A percentile compares a stretch with the other conserved stretches of the same genome.
Conservation (phyloP, 2,888 invertebrate species). For the Phaonia tiefii region DNA sequence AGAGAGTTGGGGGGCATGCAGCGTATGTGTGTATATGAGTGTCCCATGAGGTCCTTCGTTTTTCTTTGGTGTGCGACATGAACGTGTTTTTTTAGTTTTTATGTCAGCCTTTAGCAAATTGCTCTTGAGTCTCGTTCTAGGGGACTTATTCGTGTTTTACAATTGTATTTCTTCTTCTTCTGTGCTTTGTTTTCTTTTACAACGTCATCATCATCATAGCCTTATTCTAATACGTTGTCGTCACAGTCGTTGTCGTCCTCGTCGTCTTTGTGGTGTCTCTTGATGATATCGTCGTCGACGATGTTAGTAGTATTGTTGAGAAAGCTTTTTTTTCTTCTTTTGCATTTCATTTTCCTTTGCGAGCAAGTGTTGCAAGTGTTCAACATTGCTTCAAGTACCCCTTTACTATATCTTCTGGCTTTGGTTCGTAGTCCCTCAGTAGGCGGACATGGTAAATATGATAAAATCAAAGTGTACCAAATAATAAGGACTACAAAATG, state of each 20-base stretch:
- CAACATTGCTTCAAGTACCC: constrained; percentile 63
- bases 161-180: constrained; percentile 56
- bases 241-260: constrained; percentile 13
- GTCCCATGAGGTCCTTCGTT: constrained; percentile 52
- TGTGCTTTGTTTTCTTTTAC: constrained; percentile 8
- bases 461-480: too few relatives aligned
- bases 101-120: constrained; percentile 62
- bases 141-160: constrained; percentile 59
- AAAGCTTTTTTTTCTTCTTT: constrained; percentile 59
- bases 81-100: constrained; percentile 62
- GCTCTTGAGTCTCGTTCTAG: constrained; percentile 62
- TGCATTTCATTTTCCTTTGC: constrained; percentile 48
- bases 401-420: constrained; percentile 46
- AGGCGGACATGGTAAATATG: too few relatives aligned
- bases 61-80: constrained; percentile 55
- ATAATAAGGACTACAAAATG: too few relatives aligned
- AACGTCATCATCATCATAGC: neutral
- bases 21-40: constrained; percentile 31
- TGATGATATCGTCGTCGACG: constrained; percentile 59
- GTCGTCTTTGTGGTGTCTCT: constrained; percentile 55
- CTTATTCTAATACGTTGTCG: constrained; percentile 40
- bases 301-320: constrained; percentile 47
- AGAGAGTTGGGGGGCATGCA: neutral
- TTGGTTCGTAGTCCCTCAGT: neutral
- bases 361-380: constrained; percentile 66